phyloP scores from a whole-genome alignment of 2,113 vertebrate species.

The Tamias sibiricus region DNA sequence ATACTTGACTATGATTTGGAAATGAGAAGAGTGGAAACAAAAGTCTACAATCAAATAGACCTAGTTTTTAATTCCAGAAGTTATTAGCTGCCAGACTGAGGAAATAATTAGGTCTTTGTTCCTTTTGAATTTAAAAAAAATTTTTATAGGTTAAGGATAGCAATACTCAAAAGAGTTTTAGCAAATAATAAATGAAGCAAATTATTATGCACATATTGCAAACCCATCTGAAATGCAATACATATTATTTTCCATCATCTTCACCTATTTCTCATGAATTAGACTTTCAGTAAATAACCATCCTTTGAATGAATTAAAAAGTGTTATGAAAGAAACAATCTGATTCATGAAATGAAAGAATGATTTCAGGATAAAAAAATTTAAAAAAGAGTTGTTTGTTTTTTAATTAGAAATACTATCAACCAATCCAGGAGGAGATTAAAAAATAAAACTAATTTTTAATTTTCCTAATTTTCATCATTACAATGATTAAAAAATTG shows the following conservation, averaged over 20 bases:
- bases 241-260: background rate
- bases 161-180: background rate
- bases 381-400: too few species aligned
- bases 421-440: background rate
- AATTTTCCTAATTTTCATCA: background rate
- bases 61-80: background rate
- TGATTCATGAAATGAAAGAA: background rate
- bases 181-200: background rate
- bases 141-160: background rate
- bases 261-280: background rate
- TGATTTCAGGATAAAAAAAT: background rate
- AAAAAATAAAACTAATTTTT: background rate
- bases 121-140: background rate
- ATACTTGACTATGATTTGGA: background rate
- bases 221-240: background rate
- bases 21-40: background rate
- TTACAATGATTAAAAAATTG: slow-evolving; percentile 1
- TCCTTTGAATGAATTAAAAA: background rate
- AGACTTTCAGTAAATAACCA: background rate
- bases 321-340: background rate
- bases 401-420: background rate
- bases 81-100: background rate
- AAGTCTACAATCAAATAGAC: background rate
- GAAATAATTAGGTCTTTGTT: background rate
- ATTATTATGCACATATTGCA: background rate